phyloP scores from a whole-genome alignment of 2,888 invertebrate genomes.

The Zhuqinia jingwanae region DNA sequence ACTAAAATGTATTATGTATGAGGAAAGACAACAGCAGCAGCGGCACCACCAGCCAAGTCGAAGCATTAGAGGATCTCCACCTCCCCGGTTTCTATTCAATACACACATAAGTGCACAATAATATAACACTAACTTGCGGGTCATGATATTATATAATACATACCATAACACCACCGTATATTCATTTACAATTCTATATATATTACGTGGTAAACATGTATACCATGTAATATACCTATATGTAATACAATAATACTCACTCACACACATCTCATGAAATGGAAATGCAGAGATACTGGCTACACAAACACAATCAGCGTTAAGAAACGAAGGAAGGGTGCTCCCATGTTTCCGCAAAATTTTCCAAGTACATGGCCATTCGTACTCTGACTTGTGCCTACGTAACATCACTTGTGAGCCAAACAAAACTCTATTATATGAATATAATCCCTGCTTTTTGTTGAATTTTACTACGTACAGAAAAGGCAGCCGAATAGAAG shows the following conservation, averaged over 20 bases:
- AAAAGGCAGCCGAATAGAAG: constrained; percentile 28
- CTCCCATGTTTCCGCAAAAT: constrained; percentile 64
- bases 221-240: too few relatives aligned
- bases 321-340: background rate
- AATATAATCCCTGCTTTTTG: constrained; percentile 1
- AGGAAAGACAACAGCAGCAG: constrained; percentile 33
- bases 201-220: too few relatives aligned
- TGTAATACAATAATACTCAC: too few relatives aligned
- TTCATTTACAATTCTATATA: too few relatives aligned
- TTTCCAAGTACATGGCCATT: constrained; percentile 66
- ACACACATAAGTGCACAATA: constrained; percentile 70
- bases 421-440: constrained; percentile 8
- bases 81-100: constrained; percentile 70
- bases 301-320: background rate
- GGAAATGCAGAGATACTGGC: constrained; percentile 27
- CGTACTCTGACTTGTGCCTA: constrained; percentile 54
- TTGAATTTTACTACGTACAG: background rate
- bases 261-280: constrained; percentile 5
- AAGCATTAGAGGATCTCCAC: constrained; percentile 65
- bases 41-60: constrained; percentile 16
- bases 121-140: constrained; percentile 64
- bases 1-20: constrained; percentile 38
- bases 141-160: constrained; percentile 60
- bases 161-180: background rate
- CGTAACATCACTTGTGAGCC: constrained; percentile 36